Evolutionary conservation across 2,797 vertebrate genomes (phyloP), one percentile per base, ranked within the genome.

Genomic region (Smutsia temminckii): DNA sequence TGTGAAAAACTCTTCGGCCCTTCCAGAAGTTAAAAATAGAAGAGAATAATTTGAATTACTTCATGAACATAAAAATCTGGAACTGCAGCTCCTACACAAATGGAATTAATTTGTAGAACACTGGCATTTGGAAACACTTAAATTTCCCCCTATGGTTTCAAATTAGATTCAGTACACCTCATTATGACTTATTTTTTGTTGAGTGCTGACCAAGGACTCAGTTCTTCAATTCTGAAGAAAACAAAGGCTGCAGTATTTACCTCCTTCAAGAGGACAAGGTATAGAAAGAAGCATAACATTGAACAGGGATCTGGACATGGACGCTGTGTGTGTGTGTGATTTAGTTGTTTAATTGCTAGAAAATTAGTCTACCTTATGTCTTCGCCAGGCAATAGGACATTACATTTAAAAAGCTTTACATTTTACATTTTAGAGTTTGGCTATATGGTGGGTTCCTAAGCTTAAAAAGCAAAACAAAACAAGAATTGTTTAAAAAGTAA

Each of bases 1-100:
- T 97, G 96, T 97, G 98, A 98, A 98, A 98, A 97, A 95, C 97
- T 97, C 97, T 98, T 97, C 89, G 63, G 96, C 96, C 90, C 97
- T 93, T 96, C 96, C 53, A 95, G 78, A 96, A 95, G 86, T 96
- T 97, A 98, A 96, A 92, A 95, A 97, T 92, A 98, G 97, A 95
- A 97, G 77, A 86, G 95, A 91, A 77, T 96, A 97, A 98, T 97
- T 95, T 95, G 91, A 94, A 98, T 98, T 98, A 97, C 97, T 98
- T 98, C 96, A 94, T 21, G 63, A 97, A 97, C 25, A 78, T 84
- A 96, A 98, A 96, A 96, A 92, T 94, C 64, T 93, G 96, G 95
- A 92, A 97, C 96, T 96, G 86, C 20, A 66, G 91, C 61, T 96
- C 91, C 71, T 97, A 59, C 46, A 86, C 3, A 94, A 96, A 97